Base-by-base conservation (phyloP, 2,888 invertebrate genomes). In the Lithophane semibrunnea region DNA sequence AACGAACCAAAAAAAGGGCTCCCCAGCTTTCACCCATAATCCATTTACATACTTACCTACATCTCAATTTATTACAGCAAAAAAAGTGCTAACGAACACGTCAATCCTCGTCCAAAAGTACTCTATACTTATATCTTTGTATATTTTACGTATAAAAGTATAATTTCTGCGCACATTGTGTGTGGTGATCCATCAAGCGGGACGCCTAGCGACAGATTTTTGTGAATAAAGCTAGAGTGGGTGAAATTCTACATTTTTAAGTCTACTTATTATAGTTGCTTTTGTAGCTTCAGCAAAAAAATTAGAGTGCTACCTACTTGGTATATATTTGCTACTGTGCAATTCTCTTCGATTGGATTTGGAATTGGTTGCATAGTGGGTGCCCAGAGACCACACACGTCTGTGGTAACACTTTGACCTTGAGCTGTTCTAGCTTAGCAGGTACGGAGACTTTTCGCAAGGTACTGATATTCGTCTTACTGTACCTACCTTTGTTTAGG, bases 181-280 rank as follows among this genome's bases (percentile, higher is more conserved):
- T 85, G 88, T 83, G 78, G 89, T 89, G 90, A 92, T 92, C 92
- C 85, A 92, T 92, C 92, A 92, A 37, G 44, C 44, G 58, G 64
- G 88, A 91, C 92, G 83, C 65, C 77, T 83, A 71, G 83, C 77
- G 90, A 89, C 91, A 85, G 91, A 92, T 91, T 91, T 90, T 83
- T 86, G 91, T 86, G 88, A 88, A 88, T 83, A 82, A 77, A 78
- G 84, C 71, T 47, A 49, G 70, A 75, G 72, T 70, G 72, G 64
- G 58, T 76, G 60, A 78, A 80, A 75, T 87, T 77, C 49, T 13
- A 60, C 61, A 80, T 79, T 85, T 72, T 83, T 63, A 54, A 66
- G 10, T 69, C 52, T 58, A 37, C 37, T 29, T 37, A 37, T 37
- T 3, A 64, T 69, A 29, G 47, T 63, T 56, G 5, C 10, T 42